These are phyloP conservation scores for Fopius arisanus DNA, from an alignment of 1,140 invertebrate species.

Conservation along the genomic window DNA sequence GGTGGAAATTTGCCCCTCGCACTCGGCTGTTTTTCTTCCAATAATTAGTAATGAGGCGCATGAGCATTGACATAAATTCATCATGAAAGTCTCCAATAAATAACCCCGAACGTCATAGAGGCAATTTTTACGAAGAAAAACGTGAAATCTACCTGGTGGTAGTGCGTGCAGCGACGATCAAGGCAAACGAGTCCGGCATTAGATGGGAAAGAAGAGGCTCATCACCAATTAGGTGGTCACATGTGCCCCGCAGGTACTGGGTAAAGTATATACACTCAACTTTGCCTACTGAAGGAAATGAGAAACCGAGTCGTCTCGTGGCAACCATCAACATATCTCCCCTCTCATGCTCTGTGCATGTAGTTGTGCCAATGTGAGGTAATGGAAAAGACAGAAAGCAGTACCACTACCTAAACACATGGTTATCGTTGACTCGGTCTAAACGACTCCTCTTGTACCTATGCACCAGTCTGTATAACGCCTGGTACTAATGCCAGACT, in stretches of 20 bases:
- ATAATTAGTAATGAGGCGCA: background rate
- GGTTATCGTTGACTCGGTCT: slow-evolving; percentile 45
- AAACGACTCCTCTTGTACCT: slow-evolving; percentile 35
- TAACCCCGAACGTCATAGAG: background rate
- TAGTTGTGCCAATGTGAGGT: background rate
- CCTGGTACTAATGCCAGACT: slow-evolving; percentile 49
- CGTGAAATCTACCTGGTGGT: background rate
- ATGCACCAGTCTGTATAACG: slow-evolving; percentile 19
- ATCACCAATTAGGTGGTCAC: slow-evolving; percentile 22
- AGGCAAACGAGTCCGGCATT: background rate
- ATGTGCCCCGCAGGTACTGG: slow-evolving; percentile 18
- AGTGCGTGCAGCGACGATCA: background rate
- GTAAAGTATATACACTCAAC: slow-evolving; percentile 17
- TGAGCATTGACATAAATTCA: background rate
- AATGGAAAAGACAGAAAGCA: slow-evolving; percentile 17
- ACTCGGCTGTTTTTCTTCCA: too few species aligned
- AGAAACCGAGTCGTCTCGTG: slow-evolving; percentile 28
- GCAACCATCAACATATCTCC: slow-evolving; percentile 5
- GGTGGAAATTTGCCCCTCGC: too few species aligned
- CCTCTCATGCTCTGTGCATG: background rate
- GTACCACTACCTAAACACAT: slow-evolving; percentile 31
- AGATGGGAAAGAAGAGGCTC: slow-evolving; percentile 18
- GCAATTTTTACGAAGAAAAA: background rate
- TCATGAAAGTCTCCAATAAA: background rate
- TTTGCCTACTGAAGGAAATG: slow-evolving; percentile 28